These are phyloP conservation scores for Epicampocera succincta DNA, from an alignment of 2,888 invertebrate species.

Conservation along the genomic window DNA sequence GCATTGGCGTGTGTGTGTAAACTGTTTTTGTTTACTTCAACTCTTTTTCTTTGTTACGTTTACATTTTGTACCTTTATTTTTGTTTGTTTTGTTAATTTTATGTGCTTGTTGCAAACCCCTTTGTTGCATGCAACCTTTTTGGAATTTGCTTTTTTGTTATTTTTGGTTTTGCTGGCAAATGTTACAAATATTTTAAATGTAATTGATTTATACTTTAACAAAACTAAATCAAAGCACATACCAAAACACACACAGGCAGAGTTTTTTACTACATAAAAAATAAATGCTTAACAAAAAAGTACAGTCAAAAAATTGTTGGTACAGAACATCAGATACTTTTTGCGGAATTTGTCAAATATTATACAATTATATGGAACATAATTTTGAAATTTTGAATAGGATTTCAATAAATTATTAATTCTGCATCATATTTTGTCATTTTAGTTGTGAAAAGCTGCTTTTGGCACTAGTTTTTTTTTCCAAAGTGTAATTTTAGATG, in stretches of 20 bases:
- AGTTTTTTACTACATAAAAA: slow-evolving; percentile 6
- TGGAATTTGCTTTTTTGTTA: slow-evolving; percentile 43
- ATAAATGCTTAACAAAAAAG: background rate
- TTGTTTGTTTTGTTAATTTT: background rate
- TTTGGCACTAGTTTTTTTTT: background rate
- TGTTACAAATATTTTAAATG: slow-evolving; percentile 59
- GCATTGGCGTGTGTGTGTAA: background rate
- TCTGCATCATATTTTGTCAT: too few relatives aligned
- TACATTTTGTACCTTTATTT: slow-evolving; percentile 40
- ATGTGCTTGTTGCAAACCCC: background rate
- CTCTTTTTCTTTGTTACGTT: slow-evolving; percentile 26
- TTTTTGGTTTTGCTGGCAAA: slow-evolving; percentile 48
- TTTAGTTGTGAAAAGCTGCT: too few relatives aligned
- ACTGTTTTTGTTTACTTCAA: slow-evolving; percentile 39
- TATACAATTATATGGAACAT: too few relatives aligned
- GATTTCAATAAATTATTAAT: too few relatives aligned
- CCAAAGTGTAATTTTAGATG: background rate
- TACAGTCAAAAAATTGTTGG: too few relatives aligned
- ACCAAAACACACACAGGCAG: background rate
- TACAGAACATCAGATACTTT: too few relatives aligned
- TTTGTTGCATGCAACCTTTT: slow-evolving; percentile 53
- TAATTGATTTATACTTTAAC: slow-evolving; percentile 64
- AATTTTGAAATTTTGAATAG: too few relatives aligned
- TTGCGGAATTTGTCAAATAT: too few relatives aligned
- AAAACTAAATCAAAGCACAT: slow-evolving; percentile 37